These are phyloP conservation scores for Graptemys geographica DNA, from an alignment of 2,797 vertebrate species.

Conservation along the genomic window DNA sequence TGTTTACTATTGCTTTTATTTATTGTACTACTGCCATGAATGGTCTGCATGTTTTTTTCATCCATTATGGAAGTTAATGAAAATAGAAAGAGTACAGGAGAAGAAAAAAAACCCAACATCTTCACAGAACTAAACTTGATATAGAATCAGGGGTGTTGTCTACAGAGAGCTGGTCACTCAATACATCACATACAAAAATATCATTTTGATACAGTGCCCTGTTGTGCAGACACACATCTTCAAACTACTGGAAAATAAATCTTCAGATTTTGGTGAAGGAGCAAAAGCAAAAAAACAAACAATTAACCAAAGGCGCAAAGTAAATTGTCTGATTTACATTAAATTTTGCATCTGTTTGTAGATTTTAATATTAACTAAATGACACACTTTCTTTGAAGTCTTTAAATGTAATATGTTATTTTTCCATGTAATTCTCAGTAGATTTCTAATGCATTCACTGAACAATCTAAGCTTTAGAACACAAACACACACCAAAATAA, in stretches of 20 bases:
- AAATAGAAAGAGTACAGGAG: neutral
- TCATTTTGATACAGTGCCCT: rapidly evolving
- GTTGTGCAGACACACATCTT: rapidly evolving
- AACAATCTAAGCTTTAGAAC: neutral
- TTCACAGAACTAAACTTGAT: neutral
- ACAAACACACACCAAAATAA: neutral
- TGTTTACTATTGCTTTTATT: neutral
- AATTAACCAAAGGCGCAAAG: neutral
- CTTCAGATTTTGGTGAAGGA: neutral
- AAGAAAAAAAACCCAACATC: neutral
- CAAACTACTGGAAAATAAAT: neutral
- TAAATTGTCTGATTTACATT: neutral
- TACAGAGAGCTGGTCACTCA: neutral
- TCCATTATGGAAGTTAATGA: neutral
- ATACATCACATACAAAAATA: neutral
- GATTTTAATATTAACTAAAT: neutral
- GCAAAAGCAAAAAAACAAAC: neutral
- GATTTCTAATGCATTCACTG: neutral
- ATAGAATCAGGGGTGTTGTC: neutral
- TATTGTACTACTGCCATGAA: neutral
- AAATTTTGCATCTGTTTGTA: neutral
- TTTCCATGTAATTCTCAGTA: neutral
- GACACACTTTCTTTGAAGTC: neutral
- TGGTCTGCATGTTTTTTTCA: neutral
- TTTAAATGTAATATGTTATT: neutral